A percentile compares a stretch with the other conserved stretches of the same genome.
Conservation (phyloP, 2,113 vertebrate species). For the Stigmatopora argus region DNA sequence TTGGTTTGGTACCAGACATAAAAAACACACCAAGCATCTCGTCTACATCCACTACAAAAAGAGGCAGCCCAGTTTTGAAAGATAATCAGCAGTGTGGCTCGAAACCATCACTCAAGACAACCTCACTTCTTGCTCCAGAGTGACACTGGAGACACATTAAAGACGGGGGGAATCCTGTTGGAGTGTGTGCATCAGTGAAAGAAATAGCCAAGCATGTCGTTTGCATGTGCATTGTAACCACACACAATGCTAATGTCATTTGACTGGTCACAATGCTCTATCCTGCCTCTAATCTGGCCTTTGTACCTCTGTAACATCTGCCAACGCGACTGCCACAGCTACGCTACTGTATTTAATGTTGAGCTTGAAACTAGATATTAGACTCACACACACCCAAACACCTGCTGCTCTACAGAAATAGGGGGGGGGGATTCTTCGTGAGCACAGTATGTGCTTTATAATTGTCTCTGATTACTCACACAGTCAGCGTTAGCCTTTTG, state of each 20-base stretch:
- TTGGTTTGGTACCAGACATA: background rate
- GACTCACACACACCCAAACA: constrained; percentile 15
- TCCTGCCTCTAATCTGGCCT: constrained; percentile 24
- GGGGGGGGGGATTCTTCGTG: background rate
- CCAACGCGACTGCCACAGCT: constrained; percentile 14
- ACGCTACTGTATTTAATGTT: constrained; percentile 42
- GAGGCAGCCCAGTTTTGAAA: constrained; percentile 5
- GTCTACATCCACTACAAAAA: background rate
- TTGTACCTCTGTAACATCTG: constrained; percentile 33
- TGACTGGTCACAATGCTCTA: constrained; percentile 21
- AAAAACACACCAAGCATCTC: background rate
- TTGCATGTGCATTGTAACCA: constrained; percentile 15
- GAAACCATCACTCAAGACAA: constrained; percentile 52
- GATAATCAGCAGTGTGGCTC: constrained; percentile 42
- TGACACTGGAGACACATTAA: constrained; percentile 59
- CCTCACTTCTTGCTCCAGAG: constrained; percentile 42
- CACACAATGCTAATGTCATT: constrained; percentile 10
- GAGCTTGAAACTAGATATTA: constrained; percentile 52
- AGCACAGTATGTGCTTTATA: constrained; percentile 31
- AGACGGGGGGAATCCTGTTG: constrained; percentile 46
- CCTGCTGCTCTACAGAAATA: constrained; percentile 14
- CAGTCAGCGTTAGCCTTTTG: constrained; percentile 20
- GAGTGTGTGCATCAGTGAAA: constrained; percentile 20
- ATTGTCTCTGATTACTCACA: constrained; percentile 37
- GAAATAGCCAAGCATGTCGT: constrained; percentile 5